Conservation (phyloP, 2,888 invertebrate species). For the Phlogophora meticulosa region DNA sequence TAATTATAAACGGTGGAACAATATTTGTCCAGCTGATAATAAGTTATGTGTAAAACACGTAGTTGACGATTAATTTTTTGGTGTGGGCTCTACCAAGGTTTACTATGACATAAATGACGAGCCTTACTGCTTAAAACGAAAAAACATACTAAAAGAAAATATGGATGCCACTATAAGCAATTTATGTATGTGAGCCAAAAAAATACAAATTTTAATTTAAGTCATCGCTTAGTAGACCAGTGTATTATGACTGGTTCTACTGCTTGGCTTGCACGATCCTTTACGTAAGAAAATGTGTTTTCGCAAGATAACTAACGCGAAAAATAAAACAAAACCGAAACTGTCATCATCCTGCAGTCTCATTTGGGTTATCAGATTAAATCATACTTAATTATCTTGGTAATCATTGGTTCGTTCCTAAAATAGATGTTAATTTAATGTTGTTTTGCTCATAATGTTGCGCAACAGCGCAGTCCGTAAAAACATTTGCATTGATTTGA, state of each 20-base stretch:
- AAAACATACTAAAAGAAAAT: not conserved
- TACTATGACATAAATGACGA: not conserved
- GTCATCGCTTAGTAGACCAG: not conserved
- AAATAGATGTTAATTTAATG: constrained; percentile 25
- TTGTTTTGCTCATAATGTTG: constrained; percentile 24
- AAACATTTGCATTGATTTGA: constrained; percentile 42
- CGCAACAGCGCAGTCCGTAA: constrained; percentile 20
- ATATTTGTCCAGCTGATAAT: constrained; percentile 35
- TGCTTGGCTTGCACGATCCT: not conserved
- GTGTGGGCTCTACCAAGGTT: not conserved
- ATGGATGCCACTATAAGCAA: not conserved
- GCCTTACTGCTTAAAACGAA: not conserved
- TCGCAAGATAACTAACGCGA: not conserved
- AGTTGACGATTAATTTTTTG: constrained; percentile 12
- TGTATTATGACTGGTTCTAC: not conserved
- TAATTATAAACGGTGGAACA: constrained; percentile 30
- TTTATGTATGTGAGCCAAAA: not conserved
- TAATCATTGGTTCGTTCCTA: constrained; percentile 16
- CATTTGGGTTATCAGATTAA: constrained; percentile 32
- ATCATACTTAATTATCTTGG: constrained; percentile 11
- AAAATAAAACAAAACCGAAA: not conserved
- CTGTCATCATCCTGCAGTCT: constrained; percentile 26
- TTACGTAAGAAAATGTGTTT: constrained; percentile 25
- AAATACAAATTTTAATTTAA: not conserved
- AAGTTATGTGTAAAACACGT: constrained; percentile 17